These are phyloP conservation scores for Oligia latruncula DNA, from an alignment of 2,888 invertebrate genomes.

Conservation along the genomic window DNA sequence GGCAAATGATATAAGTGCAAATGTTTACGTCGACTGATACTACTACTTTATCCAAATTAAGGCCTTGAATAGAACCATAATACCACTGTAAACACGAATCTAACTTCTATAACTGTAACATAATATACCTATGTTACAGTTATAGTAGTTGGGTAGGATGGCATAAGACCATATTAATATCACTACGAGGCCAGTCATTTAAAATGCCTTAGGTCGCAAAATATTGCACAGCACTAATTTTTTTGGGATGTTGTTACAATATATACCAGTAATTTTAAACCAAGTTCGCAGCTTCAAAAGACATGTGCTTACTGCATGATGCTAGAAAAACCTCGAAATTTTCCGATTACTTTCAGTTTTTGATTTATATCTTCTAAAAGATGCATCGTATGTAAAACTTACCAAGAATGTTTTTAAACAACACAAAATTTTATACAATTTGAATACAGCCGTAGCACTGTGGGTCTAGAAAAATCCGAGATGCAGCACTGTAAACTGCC, in stretches of 20 bases:
- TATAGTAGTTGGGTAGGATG: not conserved
- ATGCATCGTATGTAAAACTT: not conserved
- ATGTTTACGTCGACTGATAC: not conserved
- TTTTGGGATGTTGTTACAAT: too few relatives aligned
- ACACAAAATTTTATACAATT: not conserved
- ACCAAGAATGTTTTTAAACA: not conserved
- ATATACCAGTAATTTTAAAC: too few relatives aligned
- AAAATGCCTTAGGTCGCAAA: too few relatives aligned
- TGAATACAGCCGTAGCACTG: too few relatives aligned
- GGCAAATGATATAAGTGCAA: not conserved
- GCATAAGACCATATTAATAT: not conserved
- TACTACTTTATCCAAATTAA: not conserved
- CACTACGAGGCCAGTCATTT: too few relatives aligned
- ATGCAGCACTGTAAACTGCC: not conserved
- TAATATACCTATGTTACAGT: too few relatives aligned
- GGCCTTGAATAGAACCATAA: not conserved
- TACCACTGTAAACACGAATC: not conserved
- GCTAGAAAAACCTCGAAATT: too few relatives aligned
- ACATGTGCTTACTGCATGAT: too few relatives aligned
- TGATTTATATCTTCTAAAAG: not conserved
- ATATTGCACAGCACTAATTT: too few relatives aligned
- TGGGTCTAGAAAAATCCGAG: too few relatives aligned
- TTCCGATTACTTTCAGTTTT: too few relatives aligned
- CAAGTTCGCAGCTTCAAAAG: too few relatives aligned
- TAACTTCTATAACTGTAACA: not conserved